Evolutionary conservation across 2,797 vertebrate genomes (phyloP).

Genomic region (Mormyrops boulengeri): DNA sequence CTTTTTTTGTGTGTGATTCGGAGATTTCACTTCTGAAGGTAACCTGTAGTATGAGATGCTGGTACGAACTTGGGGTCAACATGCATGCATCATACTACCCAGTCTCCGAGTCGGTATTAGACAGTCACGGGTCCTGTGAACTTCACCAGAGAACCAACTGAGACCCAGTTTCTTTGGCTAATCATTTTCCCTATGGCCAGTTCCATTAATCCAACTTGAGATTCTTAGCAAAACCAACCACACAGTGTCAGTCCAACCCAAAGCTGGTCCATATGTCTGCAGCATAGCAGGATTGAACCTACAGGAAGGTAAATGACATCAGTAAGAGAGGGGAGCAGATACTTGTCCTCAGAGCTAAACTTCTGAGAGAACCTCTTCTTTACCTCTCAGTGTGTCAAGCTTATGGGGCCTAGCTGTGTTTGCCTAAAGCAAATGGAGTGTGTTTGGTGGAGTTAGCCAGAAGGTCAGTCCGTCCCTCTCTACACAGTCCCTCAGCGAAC

Average conservation of each 20-base stretch:
- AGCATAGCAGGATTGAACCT: neutral
- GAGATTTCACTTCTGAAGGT: neutral
- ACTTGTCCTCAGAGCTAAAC: neutral
- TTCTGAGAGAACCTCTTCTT: neutral
- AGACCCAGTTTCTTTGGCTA: neutral
- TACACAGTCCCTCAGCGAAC: neutral
- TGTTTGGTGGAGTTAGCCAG: conserved; percentile 3
- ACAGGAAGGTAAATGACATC: neutral
- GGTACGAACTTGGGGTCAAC: neutral
- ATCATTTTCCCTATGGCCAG: neutral
- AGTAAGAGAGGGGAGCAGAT: neutral
- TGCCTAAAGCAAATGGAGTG: conserved; percentile 6
- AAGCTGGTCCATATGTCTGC: neutral
- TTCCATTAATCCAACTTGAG: neutral
- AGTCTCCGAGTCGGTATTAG: neutral
- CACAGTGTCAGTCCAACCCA: neutral
- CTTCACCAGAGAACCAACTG: neutral
- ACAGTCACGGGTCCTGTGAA: neutral
- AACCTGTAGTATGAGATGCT: neutral
- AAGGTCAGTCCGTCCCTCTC: neutral
- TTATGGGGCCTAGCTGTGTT: conserved; percentile 3
- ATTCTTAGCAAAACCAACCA: neutral
- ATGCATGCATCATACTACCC: neutral
- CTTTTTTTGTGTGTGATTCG: neutral
- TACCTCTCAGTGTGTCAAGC: conserved; percentile 8